Evolutionary conservation across 2,888 invertebrate species (phyloP), one percentile per base, ranked within the genome.

Genomic region (Onchidella celtica): DNA sequence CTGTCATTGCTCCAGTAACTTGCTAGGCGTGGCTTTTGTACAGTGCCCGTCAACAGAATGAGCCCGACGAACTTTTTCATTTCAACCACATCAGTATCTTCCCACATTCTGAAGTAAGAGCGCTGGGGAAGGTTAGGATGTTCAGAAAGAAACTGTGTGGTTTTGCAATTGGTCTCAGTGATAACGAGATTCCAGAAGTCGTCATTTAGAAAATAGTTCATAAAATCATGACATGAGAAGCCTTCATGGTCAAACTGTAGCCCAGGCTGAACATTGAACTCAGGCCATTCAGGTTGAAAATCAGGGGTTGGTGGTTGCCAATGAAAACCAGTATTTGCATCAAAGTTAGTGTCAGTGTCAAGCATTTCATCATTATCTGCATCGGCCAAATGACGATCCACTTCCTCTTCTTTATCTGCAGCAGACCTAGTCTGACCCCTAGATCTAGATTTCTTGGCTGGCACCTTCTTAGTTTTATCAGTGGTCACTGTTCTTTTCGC

Each of bases 211-310:
- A 55, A 55, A 17, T 55, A 55, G 17, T 55, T 55, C 55, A 55
- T 55, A 55, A 55, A 55, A 27, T 61, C 61, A 24, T 61, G n/a
- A 61, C 61, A 61, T n/a, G 6, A 4, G n/a, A 61, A 61, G 6
- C 61, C 61, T 14, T 21, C n/a, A n/a, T 21, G 61, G n/a, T 61
- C 27, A 27, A 61, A n/a, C 61, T 61, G 61, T 27, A 61, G 61
- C 61, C 61, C 61, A 24, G 61, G 61, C 61, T 61, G 61, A 61
- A 27, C 61, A 24, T 6, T 61, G 27, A 61, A 61, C 6, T 61
- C 61, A 24, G 61, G 61, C 61, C 61, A 61, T 27, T 24, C 61
- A 61, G 61, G 61, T 61, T 61, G n/a, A 61, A 61, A 61, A 21
- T 61, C 61, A 61, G 6, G 61, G 27, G 27, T n/a, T 4, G 27